Percentiles rank a stretch among this genome's conserved stretches.
phyloP scores from a whole-genome alignment of 2,797 vertebrate species.

The Epinephelus coioides region DNA sequence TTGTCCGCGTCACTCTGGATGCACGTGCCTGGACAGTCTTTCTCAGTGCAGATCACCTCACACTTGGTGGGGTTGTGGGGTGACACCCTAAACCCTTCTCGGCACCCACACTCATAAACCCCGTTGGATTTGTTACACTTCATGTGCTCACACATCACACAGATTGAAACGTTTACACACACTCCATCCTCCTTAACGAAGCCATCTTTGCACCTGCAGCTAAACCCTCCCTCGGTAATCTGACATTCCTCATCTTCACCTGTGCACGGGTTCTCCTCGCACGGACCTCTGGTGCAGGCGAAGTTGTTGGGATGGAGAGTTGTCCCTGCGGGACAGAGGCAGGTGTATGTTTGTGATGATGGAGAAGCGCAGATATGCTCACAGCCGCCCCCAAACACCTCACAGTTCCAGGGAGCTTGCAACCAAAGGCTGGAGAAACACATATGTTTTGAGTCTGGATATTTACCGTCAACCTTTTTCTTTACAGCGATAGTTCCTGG shows the following conservation, averaged over 20 bases:
- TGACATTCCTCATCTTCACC: constrained; percentile 72
- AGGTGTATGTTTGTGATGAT: constrained; percentile 11
- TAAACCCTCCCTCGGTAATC: constrained; percentile 77
- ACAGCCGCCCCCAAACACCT: constrained; percentile 88
- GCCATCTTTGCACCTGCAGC: constrained; percentile 80
- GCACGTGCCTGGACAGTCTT: constrained; percentile 78
- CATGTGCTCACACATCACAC: constrained; percentile 83
- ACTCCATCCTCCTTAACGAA: constrained; percentile 53
- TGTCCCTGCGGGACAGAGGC: constrained; percentile 79
- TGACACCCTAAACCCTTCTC: constrained; percentile 61
- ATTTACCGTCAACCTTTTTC: accelerated
- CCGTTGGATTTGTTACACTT: constrained; percentile 63
- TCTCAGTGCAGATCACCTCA: constrained; percentile 72
- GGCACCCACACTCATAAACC: constrained; percentile 81
- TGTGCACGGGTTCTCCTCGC: constrained; percentile 64
- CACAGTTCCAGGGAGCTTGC: constrained; percentile 89
- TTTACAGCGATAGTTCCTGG: constrained; percentile 59
- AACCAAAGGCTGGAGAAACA: constrained; percentile 35
- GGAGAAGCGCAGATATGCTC: constrained; percentile 63
- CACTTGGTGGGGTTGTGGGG: constrained; percentile 59
- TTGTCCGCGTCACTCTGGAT: accelerated
- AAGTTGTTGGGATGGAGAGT: constrained; percentile 71
- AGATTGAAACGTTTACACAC: constrained; percentile 78
- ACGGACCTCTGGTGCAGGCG: constrained; percentile 49
- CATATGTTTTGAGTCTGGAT: constrained; percentile 50